Evolutionary conservation across 2,888 invertebrate species (phyloP).

Genomic region (Sphaerophoria taeniata): DNA sequence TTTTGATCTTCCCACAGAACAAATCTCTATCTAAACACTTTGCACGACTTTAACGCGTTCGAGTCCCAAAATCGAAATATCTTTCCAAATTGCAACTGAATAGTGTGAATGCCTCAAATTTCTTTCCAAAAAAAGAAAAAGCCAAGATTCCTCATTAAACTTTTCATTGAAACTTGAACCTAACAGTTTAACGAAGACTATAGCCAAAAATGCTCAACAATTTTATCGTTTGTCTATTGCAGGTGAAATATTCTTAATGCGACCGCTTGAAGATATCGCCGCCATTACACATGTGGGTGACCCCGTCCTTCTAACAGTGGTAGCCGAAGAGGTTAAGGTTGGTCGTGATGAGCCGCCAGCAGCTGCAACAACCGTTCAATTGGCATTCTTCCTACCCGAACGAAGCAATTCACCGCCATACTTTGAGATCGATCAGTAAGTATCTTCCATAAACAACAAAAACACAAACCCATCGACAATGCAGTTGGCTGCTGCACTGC

Average conservation of each 20-base stretch:
- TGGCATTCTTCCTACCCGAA: constrained; percentile 92
- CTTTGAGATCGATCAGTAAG: constrained; percentile 91
- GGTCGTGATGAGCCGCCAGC: constrained; percentile 89
- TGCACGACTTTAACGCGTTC: too few species aligned
- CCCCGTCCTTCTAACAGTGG: constrained; percentile 91
- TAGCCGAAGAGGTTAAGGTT: constrained; percentile 92
- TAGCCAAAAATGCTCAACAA: constrained; percentile 3
- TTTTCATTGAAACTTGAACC: background rate
- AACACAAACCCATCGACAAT: background rate
- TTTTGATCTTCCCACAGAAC: too few species aligned
- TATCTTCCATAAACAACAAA: constrained; percentile 75
- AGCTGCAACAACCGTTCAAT: constrained; percentile 91
- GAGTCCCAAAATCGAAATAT: too few species aligned
- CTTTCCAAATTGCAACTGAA: too few species aligned
- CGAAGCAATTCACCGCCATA: constrained; percentile 90
- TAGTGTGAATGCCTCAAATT: too few species aligned
- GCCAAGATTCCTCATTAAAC: background rate
- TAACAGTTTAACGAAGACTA: background rate
- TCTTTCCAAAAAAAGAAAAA: too few species aligned
- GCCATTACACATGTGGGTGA: constrained; percentile 92
- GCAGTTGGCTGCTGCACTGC: too few species aligned
- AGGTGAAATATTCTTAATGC: constrained; percentile 88
- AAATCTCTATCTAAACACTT: too few species aligned
- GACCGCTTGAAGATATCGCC: constrained; percentile 90
- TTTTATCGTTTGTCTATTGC: constrained; percentile 76